Conservation (phyloP, 2,797 vertebrate species). For the Simalia tracyae region DNA sequence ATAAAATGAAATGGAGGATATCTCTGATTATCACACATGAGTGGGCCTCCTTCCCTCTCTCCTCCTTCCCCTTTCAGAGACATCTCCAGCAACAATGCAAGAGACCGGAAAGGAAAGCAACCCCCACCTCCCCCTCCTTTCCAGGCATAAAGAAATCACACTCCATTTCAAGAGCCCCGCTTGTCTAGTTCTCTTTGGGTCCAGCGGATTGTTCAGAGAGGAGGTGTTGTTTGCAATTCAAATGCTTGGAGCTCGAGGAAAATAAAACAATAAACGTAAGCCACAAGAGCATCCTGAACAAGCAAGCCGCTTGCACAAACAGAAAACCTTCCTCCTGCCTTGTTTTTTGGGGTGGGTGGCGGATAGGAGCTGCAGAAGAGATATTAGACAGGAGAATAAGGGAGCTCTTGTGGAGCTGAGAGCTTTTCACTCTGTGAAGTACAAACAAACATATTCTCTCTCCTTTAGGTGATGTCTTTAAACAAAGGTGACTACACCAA, state of each 20-base stretch:
- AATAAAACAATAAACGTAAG: slow-evolving; percentile 67
- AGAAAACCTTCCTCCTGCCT: slow-evolving; percentile 48
- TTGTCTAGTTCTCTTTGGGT: slow-evolving; percentile 54
- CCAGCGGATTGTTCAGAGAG: slow-evolving; percentile 55
- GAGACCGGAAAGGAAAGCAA: slow-evolving; percentile 54
- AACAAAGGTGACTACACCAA: slow-evolving; percentile 48
- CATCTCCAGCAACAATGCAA: slow-evolving; percentile 45
- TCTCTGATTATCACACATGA: slow-evolving; percentile 21
- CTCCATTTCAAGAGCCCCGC: not conserved
- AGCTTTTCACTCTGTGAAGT: slow-evolving; percentile 70
- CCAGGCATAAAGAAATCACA: slow-evolving; percentile 50
- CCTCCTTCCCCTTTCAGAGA: slow-evolving; percentile 52
- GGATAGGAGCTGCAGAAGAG: slow-evolving; percentile 51
- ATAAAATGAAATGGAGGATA: slow-evolving; percentile 48
- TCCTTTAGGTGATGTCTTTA: slow-evolving; percentile 46
- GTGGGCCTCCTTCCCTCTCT: slow-evolving; percentile 35
- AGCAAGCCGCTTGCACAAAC: slow-evolving; percentile 57
- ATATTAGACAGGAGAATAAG: slow-evolving; percentile 69
- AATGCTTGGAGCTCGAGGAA: slow-evolving; percentile 63
- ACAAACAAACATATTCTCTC: slow-evolving; percentile 68
- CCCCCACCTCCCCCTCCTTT: slow-evolving; percentile 49
- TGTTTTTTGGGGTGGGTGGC: not conserved
- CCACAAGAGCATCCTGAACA: slow-evolving; percentile 65
- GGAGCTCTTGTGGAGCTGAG: slow-evolving; percentile 64
- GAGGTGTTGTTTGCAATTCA: slow-evolving; percentile 68